phyloP scores from a whole-genome alignment of 2,888 invertebrate genomes.

The Netelia inedita region DNA sequence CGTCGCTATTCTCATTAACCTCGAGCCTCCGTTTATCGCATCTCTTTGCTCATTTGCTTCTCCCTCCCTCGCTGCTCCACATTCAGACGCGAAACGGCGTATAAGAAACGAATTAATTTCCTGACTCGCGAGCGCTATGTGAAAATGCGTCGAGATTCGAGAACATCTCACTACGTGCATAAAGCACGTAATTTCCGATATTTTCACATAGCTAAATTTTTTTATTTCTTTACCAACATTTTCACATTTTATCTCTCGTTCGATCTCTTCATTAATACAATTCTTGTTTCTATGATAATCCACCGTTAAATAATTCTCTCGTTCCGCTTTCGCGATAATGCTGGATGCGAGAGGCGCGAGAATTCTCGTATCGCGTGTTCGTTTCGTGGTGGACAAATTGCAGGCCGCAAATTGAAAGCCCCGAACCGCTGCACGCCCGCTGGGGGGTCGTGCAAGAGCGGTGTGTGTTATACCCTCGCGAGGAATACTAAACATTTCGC shows the following conservation, averaged over 20 bases:
- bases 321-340: slow-evolving; percentile 34
- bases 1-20: slow-evolving; percentile 58
- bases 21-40: slow-evolving; percentile 27
- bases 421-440: slow-evolving; percentile 58
- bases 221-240: too few relatives aligned
- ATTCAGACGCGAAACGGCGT: slow-evolving; percentile 38
- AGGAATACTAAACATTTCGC: slow-evolving; percentile 81
- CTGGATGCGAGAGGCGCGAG: slow-evolving; percentile 47
- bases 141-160: not conserved
- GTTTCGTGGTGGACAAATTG: slow-evolving; percentile 77
- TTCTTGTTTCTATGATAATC: too few relatives aligned
- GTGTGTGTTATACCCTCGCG: slow-evolving; percentile 66
- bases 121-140: slow-evolving; percentile 7
- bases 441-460: slow-evolving; percentile 17
- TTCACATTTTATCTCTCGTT: too few relatives aligned
- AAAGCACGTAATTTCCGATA: too few relatives aligned
- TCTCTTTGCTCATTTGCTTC: slow-evolving; percentile 11
- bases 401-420: slow-evolving; percentile 82
- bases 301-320: not conserved
- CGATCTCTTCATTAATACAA: too few relatives aligned
- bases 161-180: too few relatives aligned
- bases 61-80: slow-evolving; percentile 29
- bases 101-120: slow-evolving; percentile 62
- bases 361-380: slow-evolving; percentile 65
- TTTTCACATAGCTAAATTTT: too few relatives aligned